Base-by-base conservation (phyloP, 2,113 vertebrate species). In the Neopipo cinnamomea region DNA sequence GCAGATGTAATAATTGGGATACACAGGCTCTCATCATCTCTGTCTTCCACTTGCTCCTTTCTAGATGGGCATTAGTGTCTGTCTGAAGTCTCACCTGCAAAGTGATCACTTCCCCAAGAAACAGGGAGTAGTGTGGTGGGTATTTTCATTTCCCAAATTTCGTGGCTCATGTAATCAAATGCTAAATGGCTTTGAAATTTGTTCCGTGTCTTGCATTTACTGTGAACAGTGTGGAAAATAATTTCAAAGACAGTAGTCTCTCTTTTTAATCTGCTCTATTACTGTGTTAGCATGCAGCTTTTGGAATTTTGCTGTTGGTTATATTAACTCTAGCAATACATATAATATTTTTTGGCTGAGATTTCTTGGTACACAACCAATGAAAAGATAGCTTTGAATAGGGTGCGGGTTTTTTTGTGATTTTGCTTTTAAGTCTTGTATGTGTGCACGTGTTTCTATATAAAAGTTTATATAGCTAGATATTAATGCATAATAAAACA, bases 1-100 rank as follows among this genome's bases (percentile, higher is more conserved):
- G 71, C 41, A 92, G 74, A 91, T 58, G 71, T 83, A 87, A 92
- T 95, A 91, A 94, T 42, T 94, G 71, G 74, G 50, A 44, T 58
- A 72, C 1, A 0, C 85, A 85, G 75, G 15, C 71, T 90, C 67
- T 76, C 78, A 91, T 71, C 85, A 53, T 62, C 68, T 88, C 55
- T 92, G 63, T 65, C 80, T 91, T 90, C 42, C 65, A 44, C 61
- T 84, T 55, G 15, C 11, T 59, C 4, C 55, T 56, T 78, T 59
- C 72, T 59, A 28, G 46, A 31, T 39, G 50, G 46, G 59, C 47
- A 50, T 59, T 13, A 33, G 50, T 33, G 28, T 46, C 62, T 74
- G 71, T 68, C 16, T 23, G 21, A 49, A 86, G 23, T 24, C 37
- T 87, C 35, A 62, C 27, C 56, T 28, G 3, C 27, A n/a, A 90